These are phyloP conservation scores for Collichthys lucidus DNA, from an alignment of 2,113 vertebrate species.

Conservation along the genomic window DNA sequence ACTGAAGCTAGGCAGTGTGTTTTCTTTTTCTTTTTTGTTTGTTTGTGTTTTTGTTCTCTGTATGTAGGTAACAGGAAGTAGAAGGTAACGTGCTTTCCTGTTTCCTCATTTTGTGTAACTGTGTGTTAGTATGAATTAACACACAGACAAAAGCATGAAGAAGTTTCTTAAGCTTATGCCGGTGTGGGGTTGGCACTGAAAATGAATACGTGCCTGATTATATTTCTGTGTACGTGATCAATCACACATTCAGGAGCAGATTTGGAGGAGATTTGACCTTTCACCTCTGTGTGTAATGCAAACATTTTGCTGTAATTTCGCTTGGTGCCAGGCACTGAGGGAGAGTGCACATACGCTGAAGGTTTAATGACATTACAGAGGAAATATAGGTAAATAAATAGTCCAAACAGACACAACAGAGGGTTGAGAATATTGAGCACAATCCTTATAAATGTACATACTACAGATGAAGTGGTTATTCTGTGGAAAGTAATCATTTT, in stretches of 20 bases:
- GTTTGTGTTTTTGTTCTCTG: not conserved
- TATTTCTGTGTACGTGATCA: not conserved
- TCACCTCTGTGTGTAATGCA: not conserved
- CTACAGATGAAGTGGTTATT: not conserved
- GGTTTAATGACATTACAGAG: not conserved
- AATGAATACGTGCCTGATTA: not conserved
- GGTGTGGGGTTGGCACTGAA: not conserved
- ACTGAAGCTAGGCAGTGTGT: not conserved
- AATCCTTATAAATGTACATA: not conserved
- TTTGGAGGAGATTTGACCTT: not conserved
- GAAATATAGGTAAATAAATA: not conserved
- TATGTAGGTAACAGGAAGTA: constrained; percentile 15
- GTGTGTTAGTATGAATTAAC: not conserved
- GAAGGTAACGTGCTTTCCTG: constrained; percentile 16
- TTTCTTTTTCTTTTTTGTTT: not conserved
- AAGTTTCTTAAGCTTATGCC: not conserved
- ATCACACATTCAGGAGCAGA: not conserved
- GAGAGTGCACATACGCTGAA: not conserved
- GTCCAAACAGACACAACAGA: not conserved
- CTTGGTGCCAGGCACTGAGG: not conserved
- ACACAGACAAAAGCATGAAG: not conserved
- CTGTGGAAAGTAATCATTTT: not conserved
- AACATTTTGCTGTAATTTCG: constrained; percentile 1
- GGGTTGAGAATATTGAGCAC: not conserved
- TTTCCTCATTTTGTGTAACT: constrained; percentile 8